A percentile compares a stretch with the other conserved stretches of the same genome.
These are phyloP conservation scores for Ochropleura leucogaster DNA, from an alignment of 2,888 invertebrate species.

Conservation along the genomic window DNA sequence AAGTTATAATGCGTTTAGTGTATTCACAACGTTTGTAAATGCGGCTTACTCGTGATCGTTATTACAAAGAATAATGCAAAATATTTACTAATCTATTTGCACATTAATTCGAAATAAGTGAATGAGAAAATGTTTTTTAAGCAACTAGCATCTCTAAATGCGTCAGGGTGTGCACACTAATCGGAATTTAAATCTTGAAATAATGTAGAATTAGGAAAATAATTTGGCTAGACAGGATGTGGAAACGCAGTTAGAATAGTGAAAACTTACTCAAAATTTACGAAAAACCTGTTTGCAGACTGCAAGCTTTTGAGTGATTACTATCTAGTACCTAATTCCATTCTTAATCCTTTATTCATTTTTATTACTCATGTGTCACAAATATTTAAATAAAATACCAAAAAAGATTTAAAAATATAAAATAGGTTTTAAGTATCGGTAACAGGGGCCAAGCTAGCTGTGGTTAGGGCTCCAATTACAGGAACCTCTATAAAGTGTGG, in stretches of 20 bases:
- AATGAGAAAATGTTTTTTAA: constrained; percentile 18
- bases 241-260: neutral
- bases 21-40: neutral
- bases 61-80: constrained; percentile 1
- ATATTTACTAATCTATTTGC: neutral
- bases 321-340: no score
- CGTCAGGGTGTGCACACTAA: constrained; percentile 11
- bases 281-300: neutral
- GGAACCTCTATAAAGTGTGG: no score
- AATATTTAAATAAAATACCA: no score
- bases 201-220: neutral
- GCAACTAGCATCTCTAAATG: neutral
- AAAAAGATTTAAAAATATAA: no score
- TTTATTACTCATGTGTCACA: no score
- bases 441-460: no score
- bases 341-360: no score
- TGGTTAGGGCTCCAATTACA: no score
- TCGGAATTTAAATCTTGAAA: neutral
- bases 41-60: neutral
- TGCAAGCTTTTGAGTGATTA: neutral
- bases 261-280: neutral
- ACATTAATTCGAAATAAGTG: constrained; percentile 6
- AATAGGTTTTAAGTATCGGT: no score
- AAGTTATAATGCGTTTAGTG: neutral
- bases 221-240: neutral